Conservation (phyloP, 2,113 vertebrate species). For the Zeus faber region DNA sequence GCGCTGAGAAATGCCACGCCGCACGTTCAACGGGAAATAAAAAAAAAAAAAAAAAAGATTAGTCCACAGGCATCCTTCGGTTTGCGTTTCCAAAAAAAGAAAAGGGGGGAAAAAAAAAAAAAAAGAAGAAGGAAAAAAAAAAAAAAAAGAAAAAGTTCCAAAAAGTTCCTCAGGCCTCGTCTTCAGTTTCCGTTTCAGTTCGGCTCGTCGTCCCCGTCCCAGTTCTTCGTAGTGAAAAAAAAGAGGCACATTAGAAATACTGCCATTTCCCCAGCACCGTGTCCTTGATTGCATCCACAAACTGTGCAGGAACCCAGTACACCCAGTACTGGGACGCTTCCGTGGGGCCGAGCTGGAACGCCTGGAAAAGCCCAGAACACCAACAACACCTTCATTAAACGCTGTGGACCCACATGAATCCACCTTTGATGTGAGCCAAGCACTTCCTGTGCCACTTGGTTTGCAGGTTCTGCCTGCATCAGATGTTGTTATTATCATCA, state of each 20-base stretch:
- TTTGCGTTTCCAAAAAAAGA: slow-evolving; percentile 41
- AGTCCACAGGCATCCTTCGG: slow-evolving; percentile 72
- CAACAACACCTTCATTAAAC: too few relatives aligned
- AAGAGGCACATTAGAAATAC: slow-evolving; percentile 99
- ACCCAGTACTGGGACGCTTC: slow-evolving; percentile 99
- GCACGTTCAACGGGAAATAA: slow-evolving; percentile 74
- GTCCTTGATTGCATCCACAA: slow-evolving; percentile 99
- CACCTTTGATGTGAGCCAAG: too few relatives aligned
- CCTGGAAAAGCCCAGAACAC: slow-evolving; percentile 71
- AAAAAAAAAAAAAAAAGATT: slow-evolving; percentile 68
- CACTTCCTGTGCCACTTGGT: too few relatives aligned
- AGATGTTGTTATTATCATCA: too few relatives aligned
- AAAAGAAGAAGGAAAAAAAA: too few relatives aligned
- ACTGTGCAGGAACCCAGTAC: slow-evolving; percentile 98
- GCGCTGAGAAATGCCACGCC: slow-evolving; percentile 73
- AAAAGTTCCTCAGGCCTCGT: slow-evolving; percentile 65
- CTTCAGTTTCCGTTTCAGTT: slow-evolving; percentile 75
- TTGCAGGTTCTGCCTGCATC: too few relatives aligned
- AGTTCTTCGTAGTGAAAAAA: slow-evolving; percentile 89
- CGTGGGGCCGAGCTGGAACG: slow-evolving; percentile 98
- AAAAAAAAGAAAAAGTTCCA: slow-evolving; percentile 58
- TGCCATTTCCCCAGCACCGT: slow-evolving; percentile 99
- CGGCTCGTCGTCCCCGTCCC: slow-evolving; percentile 62
- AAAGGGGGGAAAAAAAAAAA: slow-evolving; percentile 64
- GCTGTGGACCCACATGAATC: too few relatives aligned